Evolutionary conservation across 2,797 vertebrate species (phyloP).

Genomic region (Heliangelus exortis): DNA sequence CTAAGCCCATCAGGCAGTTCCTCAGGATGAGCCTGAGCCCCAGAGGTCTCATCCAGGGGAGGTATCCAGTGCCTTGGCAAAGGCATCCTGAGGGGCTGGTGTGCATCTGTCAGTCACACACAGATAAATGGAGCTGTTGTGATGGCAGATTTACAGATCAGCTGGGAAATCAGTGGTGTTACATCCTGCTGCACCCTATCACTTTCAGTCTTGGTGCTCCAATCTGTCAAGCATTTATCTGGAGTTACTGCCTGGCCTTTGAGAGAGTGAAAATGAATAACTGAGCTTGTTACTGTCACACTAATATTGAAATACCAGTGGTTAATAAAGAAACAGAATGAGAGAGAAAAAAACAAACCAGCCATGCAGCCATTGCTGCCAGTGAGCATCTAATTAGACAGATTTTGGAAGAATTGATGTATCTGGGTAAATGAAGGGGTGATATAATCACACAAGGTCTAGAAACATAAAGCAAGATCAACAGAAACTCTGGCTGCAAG

Average conservation of each 20-base stretch:
- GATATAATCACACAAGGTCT: not conserved
- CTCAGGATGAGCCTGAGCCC: not conserved
- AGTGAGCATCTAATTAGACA: not conserved
- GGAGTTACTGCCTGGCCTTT: not conserved
- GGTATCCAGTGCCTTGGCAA: not conserved
- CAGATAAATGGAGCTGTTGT: not conserved
- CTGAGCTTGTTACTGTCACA: not conserved
- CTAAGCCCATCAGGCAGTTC: not conserved
- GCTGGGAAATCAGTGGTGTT: not conserved
- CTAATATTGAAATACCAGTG: not conserved
- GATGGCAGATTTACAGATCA: not conserved
- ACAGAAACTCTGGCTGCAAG: not conserved
- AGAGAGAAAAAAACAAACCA: not conserved
- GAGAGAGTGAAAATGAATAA: not conserved
- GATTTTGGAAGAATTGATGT: not conserved
- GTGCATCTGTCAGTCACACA: not conserved
- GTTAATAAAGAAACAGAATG: not conserved
- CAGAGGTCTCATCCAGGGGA: not conserved
- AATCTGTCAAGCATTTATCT: not conserved
- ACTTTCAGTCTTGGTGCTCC: not conserved
- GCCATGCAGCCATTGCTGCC: not conserved
- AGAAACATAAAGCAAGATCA: not conserved
- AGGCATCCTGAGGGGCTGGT: not conserved
- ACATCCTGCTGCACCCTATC: not conserved
- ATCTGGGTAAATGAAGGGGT: not conserved